These are phyloP conservation scores for Oryctes rhinoceros DNA, from an alignment of 1,140 invertebrate genomes.

Conservation along the genomic window DNA sequence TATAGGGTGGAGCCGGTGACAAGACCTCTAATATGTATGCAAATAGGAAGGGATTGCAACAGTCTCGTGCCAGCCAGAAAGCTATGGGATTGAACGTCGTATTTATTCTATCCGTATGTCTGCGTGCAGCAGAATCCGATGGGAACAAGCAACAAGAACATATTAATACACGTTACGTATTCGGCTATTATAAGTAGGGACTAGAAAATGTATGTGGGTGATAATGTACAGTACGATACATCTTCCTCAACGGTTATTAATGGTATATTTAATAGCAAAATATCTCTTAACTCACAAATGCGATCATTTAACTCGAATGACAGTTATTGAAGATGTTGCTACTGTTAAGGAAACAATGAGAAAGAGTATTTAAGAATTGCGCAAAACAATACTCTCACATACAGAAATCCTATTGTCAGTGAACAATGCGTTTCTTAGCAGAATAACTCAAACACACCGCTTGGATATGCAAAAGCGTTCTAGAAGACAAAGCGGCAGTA, in stretches of 20 bases:
- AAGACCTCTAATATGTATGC: slow-evolving; percentile 44
- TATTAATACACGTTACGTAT: slow-evolving; percentile 15
- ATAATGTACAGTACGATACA: not conserved
- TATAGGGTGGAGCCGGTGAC: slow-evolving; percentile 40
- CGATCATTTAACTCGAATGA: too few species aligned
- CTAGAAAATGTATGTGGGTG: not conserved
- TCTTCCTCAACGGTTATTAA: not conserved
- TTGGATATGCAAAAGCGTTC: too few species aligned
- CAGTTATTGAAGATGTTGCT: too few species aligned
- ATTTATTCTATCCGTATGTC: not conserved
- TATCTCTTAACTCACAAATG: too few species aligned
- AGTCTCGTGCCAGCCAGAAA: not conserved
- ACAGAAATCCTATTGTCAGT: too few species aligned
- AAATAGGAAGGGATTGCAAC: slow-evolving; percentile 39
- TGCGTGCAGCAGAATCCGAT: not conserved
- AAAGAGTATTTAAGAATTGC: too few species aligned
- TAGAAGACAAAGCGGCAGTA: too few species aligned
- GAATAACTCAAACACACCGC: too few species aligned
- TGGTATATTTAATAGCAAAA: not conserved
- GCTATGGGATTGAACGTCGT: not conserved
- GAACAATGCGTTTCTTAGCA: too few species aligned
- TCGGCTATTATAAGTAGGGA: not conserved
- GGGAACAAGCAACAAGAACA: not conserved
- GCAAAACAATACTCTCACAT: too few species aligned
- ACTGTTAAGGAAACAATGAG: too few species aligned